Evolutionary conservation across 1,140 invertebrate species (phyloP).

Genomic region (Hycleus cichorii): DNA sequence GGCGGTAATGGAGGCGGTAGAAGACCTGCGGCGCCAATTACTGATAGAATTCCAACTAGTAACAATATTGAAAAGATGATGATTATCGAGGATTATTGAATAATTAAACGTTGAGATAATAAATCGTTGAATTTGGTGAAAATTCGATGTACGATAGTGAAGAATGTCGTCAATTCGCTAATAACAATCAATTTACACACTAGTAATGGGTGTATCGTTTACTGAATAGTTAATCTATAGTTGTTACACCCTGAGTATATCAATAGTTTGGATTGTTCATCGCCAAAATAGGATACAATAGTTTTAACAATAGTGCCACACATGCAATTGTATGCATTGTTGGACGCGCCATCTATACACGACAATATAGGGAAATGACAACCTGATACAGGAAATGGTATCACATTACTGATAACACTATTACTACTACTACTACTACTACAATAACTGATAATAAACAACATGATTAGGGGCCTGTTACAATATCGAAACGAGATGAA

Average conservation of each 20-base stretch:
- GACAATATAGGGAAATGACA: conserved; percentile 35
- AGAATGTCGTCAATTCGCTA: conserved; percentile 3
- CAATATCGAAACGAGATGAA: no score
- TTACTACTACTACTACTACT: no score
- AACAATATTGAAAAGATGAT: no score
- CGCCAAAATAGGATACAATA: conserved; percentile 29
- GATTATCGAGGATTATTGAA: no score
- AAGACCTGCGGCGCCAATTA: no score
- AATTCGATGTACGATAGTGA: no score
- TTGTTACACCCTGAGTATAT: conserved; percentile 34
- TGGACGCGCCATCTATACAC: conserved; percentile 30
- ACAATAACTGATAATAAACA: no score
- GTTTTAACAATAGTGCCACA: conserved; percentile 28
- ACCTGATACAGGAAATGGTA: conserved; percentile 30
- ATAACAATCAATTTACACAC: conserved; percentile 35
- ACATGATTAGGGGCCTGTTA: no score
- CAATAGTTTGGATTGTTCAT: conserved; percentile 30
- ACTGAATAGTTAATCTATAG: conserved; percentile 38
- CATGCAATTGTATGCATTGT: conserved; percentile 38
- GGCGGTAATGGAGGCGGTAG: no score
- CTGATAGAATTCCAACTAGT: no score
- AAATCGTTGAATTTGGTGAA: no score
- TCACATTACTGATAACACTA: background rate
- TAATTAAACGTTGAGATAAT: no score
- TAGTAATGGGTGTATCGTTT: conserved; percentile 36